phyloP scores from a whole-genome alignment of 2,888 invertebrate species.

The Tortricodes alternella region DNA sequence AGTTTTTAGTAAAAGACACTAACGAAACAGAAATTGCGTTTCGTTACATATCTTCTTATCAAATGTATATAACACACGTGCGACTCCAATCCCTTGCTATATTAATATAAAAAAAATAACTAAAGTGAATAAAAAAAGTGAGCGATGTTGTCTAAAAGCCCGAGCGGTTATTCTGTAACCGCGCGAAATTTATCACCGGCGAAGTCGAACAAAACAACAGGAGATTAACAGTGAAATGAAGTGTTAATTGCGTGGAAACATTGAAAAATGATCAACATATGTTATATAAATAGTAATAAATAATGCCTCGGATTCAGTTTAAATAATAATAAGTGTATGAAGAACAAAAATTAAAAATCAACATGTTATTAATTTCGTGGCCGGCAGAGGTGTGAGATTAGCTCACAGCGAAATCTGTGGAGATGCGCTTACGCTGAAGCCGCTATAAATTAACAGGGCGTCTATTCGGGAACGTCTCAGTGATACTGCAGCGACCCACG shows the following conservation, averaged over 20 bases:
- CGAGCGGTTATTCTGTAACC: not conserved
- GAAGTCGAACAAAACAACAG: slow-evolving; percentile 47
- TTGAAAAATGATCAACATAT: slow-evolving; percentile 82
- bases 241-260: slow-evolving; percentile 82
- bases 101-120: not conserved
- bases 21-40: no score
- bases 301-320: slow-evolving; percentile 79
- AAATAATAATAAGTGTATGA: slow-evolving; percentile 82
- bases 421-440: slow-evolving; percentile 38
- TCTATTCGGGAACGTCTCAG: not conserved
- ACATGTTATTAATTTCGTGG: slow-evolving; percentile 80
- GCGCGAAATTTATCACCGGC: slow-evolving; percentile 13
- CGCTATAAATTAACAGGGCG: slow-evolving; percentile 10
- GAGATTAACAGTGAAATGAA: slow-evolving; percentile 76
- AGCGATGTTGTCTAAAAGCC: slow-evolving; percentile 11
- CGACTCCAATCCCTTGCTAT: not conserved
- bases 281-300: slow-evolving; percentile 83
- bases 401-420: slow-evolving; percentile 50
- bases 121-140: slow-evolving; percentile 6
- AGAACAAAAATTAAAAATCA: slow-evolving; percentile 79
- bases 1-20: no score
- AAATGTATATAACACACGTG: not conserved
- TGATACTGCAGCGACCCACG: no score
- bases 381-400: slow-evolving; percentile 77
- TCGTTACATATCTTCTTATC: no score